Evolutionary conservation across 2,797 vertebrate species (phyloP).

Genomic region (Discoglossus pictus): DNA sequence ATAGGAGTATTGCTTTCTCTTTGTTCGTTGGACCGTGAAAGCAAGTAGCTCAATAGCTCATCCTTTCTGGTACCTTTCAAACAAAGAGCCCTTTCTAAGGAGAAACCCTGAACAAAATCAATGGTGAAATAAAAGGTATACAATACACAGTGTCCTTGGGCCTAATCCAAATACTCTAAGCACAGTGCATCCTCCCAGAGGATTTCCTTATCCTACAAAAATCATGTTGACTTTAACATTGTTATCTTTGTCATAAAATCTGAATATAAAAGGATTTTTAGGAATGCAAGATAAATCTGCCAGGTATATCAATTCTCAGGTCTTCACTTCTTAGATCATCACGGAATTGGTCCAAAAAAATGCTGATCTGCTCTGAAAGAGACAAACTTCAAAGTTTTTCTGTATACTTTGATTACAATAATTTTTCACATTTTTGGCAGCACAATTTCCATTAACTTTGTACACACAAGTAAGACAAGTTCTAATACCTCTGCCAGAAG

Average conservation of each 20-base stretch:
- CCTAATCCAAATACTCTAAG: slow-evolving; percentile 33
- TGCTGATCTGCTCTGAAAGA: neutral
- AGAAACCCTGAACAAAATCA: slow-evolving; percentile 56
- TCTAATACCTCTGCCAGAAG: neutral
- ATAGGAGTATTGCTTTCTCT: slow-evolving; percentile 67
- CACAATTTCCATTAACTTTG: slow-evolving; percentile 4
- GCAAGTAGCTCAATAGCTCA: slow-evolving; percentile 67
- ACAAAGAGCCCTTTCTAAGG: slow-evolving; percentile 76
- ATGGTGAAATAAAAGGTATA: slow-evolving; percentile 54
- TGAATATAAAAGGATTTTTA: slow-evolving; percentile 47
- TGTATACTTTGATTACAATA: slow-evolving; percentile 9
- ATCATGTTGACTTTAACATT: slow-evolving; percentile 32
- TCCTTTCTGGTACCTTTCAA: slow-evolving; percentile 59
- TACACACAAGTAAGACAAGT: neutral
- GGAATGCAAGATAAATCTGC: slow-evolving; percentile 44
- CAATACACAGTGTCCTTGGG: slow-evolving; percentile 43
- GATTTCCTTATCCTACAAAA: slow-evolving; percentile 31
- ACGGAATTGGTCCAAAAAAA: rapidly evolving
- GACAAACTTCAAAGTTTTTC: neutral
- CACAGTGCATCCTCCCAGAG: slow-evolving; percentile 32
- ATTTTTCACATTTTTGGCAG: slow-evolving; percentile 17
- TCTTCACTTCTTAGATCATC: slow-evolving; percentile 23
- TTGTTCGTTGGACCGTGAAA: slow-evolving; percentile 65
- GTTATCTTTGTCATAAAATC: slow-evolving; percentile 31
- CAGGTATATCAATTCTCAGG: neutral